phyloP scores from a whole-genome alignment of 1,140 invertebrate species.

The Cyrtorhinus lividipennis region DNA sequence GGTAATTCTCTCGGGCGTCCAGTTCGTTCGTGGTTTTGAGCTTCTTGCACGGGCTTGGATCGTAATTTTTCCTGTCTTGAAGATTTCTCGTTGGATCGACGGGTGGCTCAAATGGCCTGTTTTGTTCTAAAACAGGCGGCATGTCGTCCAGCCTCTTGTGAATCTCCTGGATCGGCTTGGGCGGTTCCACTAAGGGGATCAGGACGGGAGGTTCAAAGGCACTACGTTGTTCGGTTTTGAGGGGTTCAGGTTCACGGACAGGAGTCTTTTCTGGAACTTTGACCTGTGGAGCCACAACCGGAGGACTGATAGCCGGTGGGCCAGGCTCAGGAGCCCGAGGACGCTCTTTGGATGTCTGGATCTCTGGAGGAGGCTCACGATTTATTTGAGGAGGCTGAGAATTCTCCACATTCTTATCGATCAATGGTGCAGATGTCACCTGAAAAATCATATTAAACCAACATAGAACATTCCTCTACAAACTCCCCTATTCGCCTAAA shows the following conservation, averaged over 20 bases:
- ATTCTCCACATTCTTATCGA: not conserved
- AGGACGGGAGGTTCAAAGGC: constrained; percentile 2
- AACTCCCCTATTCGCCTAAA: too few species aligned
- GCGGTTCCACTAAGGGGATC: not conserved
- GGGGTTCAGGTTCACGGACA: not conserved
- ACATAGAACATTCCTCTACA: too few species aligned
- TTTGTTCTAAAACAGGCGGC: constrained; percentile 1
- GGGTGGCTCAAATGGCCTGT: not conserved
- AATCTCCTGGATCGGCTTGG: not conserved
- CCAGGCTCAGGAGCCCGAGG: not conserved
- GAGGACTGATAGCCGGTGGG: not conserved
- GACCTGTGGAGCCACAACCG: too few species aligned
- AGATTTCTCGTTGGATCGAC: not conserved
- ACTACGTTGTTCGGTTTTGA: not conserved
- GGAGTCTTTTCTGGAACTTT: not conserved
- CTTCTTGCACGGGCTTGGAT: not conserved
- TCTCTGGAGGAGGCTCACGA: not conserved
- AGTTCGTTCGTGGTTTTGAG: not conserved
- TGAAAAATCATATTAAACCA: too few species aligned
- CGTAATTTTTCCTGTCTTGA: not conserved
- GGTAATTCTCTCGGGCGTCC: not conserved
- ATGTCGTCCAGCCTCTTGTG: not conserved
- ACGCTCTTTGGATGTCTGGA: not conserved
- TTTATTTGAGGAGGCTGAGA: not conserved
- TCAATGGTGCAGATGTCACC: not conserved